Base-by-base conservation (phyloP, 2,888 invertebrate genomes). In the Patella depressa region DNA sequence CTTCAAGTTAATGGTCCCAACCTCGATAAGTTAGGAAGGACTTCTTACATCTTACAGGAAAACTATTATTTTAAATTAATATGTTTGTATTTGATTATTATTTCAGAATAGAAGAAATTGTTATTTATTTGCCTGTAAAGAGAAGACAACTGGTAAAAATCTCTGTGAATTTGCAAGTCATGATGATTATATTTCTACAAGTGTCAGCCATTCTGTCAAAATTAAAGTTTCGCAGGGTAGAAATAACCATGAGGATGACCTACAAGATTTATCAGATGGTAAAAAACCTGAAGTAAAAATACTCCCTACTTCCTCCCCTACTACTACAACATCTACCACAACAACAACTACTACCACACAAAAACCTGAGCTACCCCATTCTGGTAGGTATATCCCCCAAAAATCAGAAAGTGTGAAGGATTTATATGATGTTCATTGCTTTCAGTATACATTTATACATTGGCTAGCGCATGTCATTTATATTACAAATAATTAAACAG, bases 101-200 rank as follows among this genome's bases (percentile, higher is more conserved):
- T 73, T 76, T 57, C 82, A 89, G 89, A 85, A 78, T 55, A 84
- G 85, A 24, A 82, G 82, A 73, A 86, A 83, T 72, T 89, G 89
- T 79, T 89, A 88, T 78, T 79, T 89, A 59, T 89, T 89, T 78
- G 78, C 83, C 19, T 89, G 89, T 82, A 83, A 84, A n/a, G 79
- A 78, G 9, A 79, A 81, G 15, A 45, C 53, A 45, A 53, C 76
- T 9, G 57, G 57, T 4, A 72, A 76, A 54, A 81, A 83, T 72
- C 78, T 77, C 17, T 89, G 89, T 80, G 73, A 82, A 9, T 88
- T 88, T 82, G 84, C 84, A 17, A 74, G 79, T 12, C 88, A 88
- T 79, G 76, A 29, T 15, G 82, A 84, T 76, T 89, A 88, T 77
- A 81, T 83, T 45, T 79, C 83, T 72, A 85, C 81, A 78, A 80